Conservation (phyloP, 2,113 vertebrate genomes). For the Pagrus major region DNA sequence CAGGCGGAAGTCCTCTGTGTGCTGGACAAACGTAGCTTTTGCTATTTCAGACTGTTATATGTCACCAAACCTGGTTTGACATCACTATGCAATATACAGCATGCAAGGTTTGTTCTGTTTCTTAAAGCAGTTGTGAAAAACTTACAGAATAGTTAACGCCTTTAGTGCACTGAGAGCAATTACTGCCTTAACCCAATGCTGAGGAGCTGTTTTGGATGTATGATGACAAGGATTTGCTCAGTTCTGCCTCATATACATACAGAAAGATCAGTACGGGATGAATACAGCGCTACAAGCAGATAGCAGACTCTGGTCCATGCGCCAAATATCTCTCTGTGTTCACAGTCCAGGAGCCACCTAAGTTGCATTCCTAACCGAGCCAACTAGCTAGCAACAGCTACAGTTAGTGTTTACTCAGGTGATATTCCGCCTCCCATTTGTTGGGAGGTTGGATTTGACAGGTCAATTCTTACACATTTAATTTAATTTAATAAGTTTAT, state of each 20-base stretch:
- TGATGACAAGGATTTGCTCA: neutral
- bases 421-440: no score
- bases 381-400: no score
- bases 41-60: neutral
- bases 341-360: no score
- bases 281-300: neutral
- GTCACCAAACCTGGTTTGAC: neutral
- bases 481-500: no score
- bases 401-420: no score
- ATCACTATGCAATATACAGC: neutral
- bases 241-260: neutral
- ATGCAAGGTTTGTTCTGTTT: neutral
- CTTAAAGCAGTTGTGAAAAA: neutral
- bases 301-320: neutral
- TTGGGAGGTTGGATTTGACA: no score
- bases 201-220: neutral
- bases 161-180: neutral
- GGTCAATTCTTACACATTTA: no score
- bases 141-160: neutral
- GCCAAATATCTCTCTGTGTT: no score
- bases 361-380: no score
- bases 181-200: neutral
- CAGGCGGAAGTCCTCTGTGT: slow-evolving; percentile 19
- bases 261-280: neutral
- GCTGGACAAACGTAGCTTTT: slow-evolving; percentile 30